A percentile compares a stretch with the other conserved stretches of the same genome.
These are phyloP conservation scores for Heliconius aoede DNA, from an alignment of 2,888 invertebrate genomes.

Conservation along the genomic window DNA sequence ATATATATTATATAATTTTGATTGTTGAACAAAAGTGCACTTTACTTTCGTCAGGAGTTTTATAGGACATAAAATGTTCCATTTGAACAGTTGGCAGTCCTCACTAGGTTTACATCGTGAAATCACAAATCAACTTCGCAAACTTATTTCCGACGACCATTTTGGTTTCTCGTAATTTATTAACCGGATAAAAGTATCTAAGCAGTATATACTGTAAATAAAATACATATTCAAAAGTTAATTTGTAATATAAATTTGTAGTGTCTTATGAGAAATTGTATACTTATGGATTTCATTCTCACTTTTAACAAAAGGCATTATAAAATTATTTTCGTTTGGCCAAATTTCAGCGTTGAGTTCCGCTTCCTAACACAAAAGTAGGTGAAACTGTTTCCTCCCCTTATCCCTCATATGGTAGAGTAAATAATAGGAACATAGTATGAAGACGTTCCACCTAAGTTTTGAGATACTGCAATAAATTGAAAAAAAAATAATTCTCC, in stretches of 20 bases:
- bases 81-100: constrained; percentile 61
- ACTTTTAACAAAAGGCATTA: background rate
- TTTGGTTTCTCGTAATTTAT: constrained; percentile 59
- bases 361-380: background rate
- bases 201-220: constrained; percentile 33
- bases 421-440: background rate
- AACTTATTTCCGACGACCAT: constrained; percentile 58
- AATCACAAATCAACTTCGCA: constrained; percentile 68
- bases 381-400: no score
- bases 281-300: background rate
- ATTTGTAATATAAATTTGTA: background rate
- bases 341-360: background rate
- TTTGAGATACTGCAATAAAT: no score
- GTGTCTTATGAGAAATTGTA: background rate
- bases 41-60: constrained; percentile 55
- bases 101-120: constrained; percentile 56
- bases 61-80: constrained; percentile 64
- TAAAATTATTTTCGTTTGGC: background rate
- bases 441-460: background rate
- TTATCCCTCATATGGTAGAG: background rate
- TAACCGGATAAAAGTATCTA: constrained; percentile 56
- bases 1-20: background rate
- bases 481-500: no score
- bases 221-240: background rate
- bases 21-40: background rate